phyloP scores from a whole-genome alignment of 2,888 invertebrate genomes.

The Acrobasis consociella region DNA sequence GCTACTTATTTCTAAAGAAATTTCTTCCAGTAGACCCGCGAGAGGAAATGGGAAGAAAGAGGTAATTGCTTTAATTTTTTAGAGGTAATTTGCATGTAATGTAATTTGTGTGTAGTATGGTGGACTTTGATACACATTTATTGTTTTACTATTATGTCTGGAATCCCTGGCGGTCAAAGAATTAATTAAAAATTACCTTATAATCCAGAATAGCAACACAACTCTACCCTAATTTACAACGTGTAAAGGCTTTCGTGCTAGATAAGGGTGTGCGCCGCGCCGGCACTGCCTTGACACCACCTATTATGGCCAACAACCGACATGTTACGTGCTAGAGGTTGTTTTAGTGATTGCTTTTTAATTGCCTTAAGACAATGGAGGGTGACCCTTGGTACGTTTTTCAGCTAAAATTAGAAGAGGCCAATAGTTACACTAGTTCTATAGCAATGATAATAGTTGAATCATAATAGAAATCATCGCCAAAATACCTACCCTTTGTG shows the following conservation, averaged over 20 bases:
- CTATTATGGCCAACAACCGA: slow-evolving; percentile 26
- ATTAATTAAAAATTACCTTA: too few species aligned
- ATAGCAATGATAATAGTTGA: background rate
- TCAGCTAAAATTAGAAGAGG: background rate
- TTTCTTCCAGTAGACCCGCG: too few species aligned
- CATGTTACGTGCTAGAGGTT: slow-evolving; percentile 22
- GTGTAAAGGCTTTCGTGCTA: slow-evolving; percentile 2
- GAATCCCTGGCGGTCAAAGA: too few species aligned
- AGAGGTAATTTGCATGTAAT: too few species aligned
- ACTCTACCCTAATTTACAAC: slow-evolving; percentile 9
- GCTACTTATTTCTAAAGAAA: too few species aligned
- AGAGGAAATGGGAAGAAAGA: too few species aligned
- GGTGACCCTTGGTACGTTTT: slow-evolving; percentile 7
- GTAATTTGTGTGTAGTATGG: too few species aligned
- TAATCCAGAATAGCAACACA: too few species aligned
- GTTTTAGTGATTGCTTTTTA: slow-evolving; percentile 25
- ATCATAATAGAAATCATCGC: background rate
- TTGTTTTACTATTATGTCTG: too few species aligned
- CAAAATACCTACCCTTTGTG: too few species aligned
- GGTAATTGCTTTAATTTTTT: too few species aligned
- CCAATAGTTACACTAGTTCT: background rate
- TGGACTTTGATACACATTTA: too few species aligned
- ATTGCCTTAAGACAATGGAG: slow-evolving; percentile 11
- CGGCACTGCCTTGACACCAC: slow-evolving; percentile 45
- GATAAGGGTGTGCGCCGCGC: slow-evolving; percentile 35